Evolutionary conservation across 2,113 vertebrate genomes (phyloP), one percentile per base, ranked within the genome.

Genomic region (Oreotragus oreotragus): DNA sequence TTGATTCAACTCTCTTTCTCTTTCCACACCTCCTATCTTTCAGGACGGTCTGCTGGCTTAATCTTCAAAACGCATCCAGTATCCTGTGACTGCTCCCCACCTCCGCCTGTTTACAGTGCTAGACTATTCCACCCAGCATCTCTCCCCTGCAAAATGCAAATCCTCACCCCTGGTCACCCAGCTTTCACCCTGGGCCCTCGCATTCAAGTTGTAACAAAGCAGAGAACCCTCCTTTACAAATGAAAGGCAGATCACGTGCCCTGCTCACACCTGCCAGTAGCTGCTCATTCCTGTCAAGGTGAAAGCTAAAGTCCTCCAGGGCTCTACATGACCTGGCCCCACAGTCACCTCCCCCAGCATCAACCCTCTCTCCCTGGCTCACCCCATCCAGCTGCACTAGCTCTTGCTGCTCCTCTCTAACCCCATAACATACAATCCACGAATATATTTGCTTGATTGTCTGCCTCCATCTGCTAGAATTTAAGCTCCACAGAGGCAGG

Each of bases 401-500:
- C 12, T 6, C 47, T 4, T 36, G 53, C 45, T 16, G 1, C 19
- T 25, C 23, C 62, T 79, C n/a, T 16, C 25, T 87, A 55, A 43
- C 49, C 87, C 16, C 45, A 45, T 88, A 45, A 36, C 57, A 36
- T 6, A 14, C 17, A 55, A 43, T 33, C 84, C 36, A 55, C 16
- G 6, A 28, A 4, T 36, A 12, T 36, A 36, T 53, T 9, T 77
- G 43, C 55, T 66, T 76, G 33, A 21, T 13, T 27, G 14, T 58
- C 86, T 83, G 28, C 49, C 49, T 80, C 51, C 57, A 25, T 58
- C 84, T 58, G 73, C 25, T 76, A 88, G 39, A 89, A 64, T 28
- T 11, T 19, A 49, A 94, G 51, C 39, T 87, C 39, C 64, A 19
- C 7, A 10, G 43, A 55, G 33, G 12, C 25, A n/a, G 43, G 55